Base-by-base conservation (phyloP, 2,888 invertebrate species). In the Anthophora plumipes region DNA sequence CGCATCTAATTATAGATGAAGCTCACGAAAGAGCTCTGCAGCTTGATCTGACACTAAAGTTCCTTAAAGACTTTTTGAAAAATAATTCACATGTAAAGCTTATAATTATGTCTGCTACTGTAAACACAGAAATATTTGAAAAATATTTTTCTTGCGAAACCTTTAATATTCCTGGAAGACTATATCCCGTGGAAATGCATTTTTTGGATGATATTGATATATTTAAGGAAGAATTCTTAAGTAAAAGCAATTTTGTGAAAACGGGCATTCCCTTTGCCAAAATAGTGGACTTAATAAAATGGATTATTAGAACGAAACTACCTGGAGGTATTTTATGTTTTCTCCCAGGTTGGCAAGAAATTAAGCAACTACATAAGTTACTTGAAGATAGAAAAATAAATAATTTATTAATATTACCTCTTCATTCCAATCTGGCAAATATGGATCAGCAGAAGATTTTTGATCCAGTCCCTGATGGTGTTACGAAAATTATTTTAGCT, bases 281-380 rank as follows among this genome's bases (percentile, higher is more conserved):
- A 5, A 14, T 83, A 48, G 52, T 59, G 17, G 87, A 92, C 54
- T 64, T 94, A 14, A 94, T 97, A 85, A 92, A 94, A 83, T 94
- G 95, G 81, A 95, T 97, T n/a, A 94, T 95, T 66, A 91, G 89
- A 12, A 94, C 91, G 0, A 95, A 95, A 87, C 93, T 94, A 0
- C 95, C 95, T 60, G 97, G 97, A 0, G 96, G 96, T 0, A 96
- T 97, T 86, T 93, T 97, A 63, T 96, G 96, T 55, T 97, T 97
- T 85, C 94, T 97, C 9, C 97, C 97, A 20, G 97, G 97, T 17
- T 97, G 97, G 97, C 93, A 94, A 3, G 96, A 97, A 78, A 97
- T 97, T 54, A 94, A 93, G 37, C 92, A 93, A 61, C 93, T 96
- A 0, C 94, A 94, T 64, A 93, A 92, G 20, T 63, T 94, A n/a